Evolutionary conservation across 2,113 vertebrate genomes (phyloP).

Genomic region (rat (Rattus norvegicus)): GRCr8 NC_086030.1:34974001-34974500

Average conservation of each 20-base stretch:
- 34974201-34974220: neutral
- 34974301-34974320: no score
- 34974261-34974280: neutral
- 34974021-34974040: neutral
- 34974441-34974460: neutral
- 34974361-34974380: neutral
- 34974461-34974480: neutral
- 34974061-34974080: neutral
- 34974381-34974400: neutral
- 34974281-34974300: neutral
- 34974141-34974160: neutral
- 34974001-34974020: neutral
- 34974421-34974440: neutral
- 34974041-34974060: neutral
- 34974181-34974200: neutral
- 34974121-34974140: neutral
- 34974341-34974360: neutral
- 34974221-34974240: no score
- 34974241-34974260: neutral
- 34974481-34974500: neutral
- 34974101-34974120: neutral
- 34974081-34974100: neutral
- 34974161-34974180: neutral
- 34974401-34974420: neutral
- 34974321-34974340: neutral